phyloP scores from a whole-genome alignment of 2,797 vertebrate species.

The Cottoperca gobio region DNA sequence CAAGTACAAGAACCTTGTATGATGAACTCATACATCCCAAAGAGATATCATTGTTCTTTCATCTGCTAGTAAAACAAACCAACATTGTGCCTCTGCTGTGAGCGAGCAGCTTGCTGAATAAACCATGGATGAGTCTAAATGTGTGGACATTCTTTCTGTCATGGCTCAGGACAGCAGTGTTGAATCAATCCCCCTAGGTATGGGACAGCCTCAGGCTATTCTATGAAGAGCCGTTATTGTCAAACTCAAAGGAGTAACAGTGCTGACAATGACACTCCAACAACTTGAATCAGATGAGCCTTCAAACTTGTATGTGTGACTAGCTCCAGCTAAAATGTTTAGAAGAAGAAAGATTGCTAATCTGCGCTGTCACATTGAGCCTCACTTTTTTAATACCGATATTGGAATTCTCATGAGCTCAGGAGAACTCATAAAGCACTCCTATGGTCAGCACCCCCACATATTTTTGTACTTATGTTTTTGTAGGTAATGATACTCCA shows the following conservation, averaged over 20 bases:
- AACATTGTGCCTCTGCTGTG: slow-evolving; percentile 38
- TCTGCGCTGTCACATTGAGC: slow-evolving; percentile 17
- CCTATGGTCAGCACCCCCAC: slow-evolving; percentile 14
- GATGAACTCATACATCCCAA: slow-evolving; percentile 59
- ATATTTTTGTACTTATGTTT: slow-evolving; percentile 11
- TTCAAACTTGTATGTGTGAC: slow-evolving; percentile 22
- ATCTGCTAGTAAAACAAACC: slow-evolving; percentile 40
- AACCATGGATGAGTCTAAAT: slow-evolving; percentile 56
- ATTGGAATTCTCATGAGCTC: slow-evolving; percentile 37
- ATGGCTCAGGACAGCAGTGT: slow-evolving; percentile 39
- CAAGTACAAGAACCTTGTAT: slow-evolving; percentile 51
- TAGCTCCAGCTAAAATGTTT: neutral
- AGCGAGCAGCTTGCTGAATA: slow-evolving; percentile 58
- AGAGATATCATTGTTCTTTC: slow-evolving; percentile 64
- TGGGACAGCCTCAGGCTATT: slow-evolving; percentile 56
- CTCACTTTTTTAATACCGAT: slow-evolving; percentile 42
- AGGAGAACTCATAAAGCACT: slow-evolving; percentile 35
- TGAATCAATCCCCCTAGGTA: slow-evolving; percentile 53
- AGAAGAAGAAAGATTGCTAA: slow-evolving; percentile 21
- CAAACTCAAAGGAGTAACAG: slow-evolving; percentile 42
- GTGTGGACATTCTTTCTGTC: slow-evolving; percentile 48
- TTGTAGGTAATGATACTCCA: no score
- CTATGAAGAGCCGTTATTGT: slow-evolving; percentile 48
- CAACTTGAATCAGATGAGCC: slow-evolving; percentile 33
- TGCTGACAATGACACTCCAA: slow-evolving; percentile 56